Conservation (phyloP, 2,797 vertebrate genomes). For the Caiman crocodilus region DNA sequence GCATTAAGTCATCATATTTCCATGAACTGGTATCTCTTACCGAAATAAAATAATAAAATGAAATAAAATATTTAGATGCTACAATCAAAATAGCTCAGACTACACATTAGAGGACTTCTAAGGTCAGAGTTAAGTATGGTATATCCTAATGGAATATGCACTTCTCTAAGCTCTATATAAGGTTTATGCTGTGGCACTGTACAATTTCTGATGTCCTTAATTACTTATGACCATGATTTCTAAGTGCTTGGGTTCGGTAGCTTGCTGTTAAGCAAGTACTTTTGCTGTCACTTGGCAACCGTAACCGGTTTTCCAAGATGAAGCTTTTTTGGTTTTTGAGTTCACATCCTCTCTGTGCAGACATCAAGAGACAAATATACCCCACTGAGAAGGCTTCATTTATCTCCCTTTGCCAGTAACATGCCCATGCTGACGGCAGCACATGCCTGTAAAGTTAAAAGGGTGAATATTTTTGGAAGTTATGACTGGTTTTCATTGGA, state of each 20-base stretch:
- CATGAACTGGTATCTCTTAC: no score
- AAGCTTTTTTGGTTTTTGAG: constrained; percentile 51
- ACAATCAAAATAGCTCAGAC: constrained; percentile 8
- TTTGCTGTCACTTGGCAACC: constrained; percentile 70
- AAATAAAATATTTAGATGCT: constrained; percentile 10
- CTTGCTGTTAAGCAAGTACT: constrained; percentile 50
- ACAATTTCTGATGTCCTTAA: constrained; percentile 1
- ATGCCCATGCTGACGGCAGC: neutral
- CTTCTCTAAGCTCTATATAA: constrained; percentile 8
- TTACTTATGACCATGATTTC: constrained; percentile 20
- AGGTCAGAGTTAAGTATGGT: neutral
- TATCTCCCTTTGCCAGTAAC: neutral
- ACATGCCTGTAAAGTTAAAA: neutral
- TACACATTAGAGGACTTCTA: constrained; percentile 3
- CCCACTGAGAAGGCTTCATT: neutral
- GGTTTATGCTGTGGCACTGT: neutral
- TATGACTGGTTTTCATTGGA: neutral
- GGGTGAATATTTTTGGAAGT: fast-evolving
- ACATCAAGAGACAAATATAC: constrained; percentile 53
- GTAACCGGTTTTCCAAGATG: constrained; percentile 45
- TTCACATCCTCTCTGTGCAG: constrained; percentile 19
- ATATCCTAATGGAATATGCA: neutral
- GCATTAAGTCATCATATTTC: neutral
- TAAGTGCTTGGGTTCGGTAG: constrained; percentile 5
- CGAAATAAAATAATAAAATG: neutral